Evolutionary conservation across 1,140 invertebrate genomes (phyloP).

Genomic region (Lasaia peninsularis): DNA sequence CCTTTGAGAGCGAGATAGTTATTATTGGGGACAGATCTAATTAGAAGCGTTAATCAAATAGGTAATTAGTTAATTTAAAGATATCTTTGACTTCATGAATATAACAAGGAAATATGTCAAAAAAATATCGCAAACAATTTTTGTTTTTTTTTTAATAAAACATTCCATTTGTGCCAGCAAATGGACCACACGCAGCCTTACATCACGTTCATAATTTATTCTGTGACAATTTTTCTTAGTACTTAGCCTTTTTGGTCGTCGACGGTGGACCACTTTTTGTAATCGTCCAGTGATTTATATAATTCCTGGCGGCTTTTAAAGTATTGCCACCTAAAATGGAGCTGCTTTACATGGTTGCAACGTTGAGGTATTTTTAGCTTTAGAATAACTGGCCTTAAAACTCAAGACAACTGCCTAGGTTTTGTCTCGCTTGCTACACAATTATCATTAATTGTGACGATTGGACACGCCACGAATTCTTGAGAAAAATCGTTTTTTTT

Average conservation of each 20-base stretch:
- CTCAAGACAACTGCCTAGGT: neutral
- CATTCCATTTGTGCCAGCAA: conserved; percentile 27
- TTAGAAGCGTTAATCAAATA: too few species aligned
- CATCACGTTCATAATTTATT: conserved; percentile 24
- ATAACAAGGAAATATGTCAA: too few species aligned
- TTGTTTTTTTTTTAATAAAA: conserved; percentile 3
- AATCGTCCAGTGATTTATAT: conserved; percentile 7
- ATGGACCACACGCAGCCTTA: conserved; percentile 40
- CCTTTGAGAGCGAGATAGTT: too few species aligned
- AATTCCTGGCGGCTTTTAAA: conserved; percentile 9
- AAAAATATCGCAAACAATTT: too few species aligned
- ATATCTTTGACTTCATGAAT: too few species aligned
- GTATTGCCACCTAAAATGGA: neutral
- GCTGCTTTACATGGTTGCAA: conserved; percentile 3
- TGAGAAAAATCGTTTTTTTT: too few species aligned
- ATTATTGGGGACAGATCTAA: too few species aligned
- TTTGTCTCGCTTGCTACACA: neutral
- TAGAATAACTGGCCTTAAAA: neutral
- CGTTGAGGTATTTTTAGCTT: neutral
- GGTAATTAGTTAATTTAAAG: too few species aligned
- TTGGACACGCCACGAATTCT: too few species aligned
- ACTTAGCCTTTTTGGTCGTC: conserved; percentile 32
- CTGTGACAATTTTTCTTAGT: conserved; percentile 31
- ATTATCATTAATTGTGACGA: too few species aligned
- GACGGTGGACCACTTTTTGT: conserved; percentile 17